phyloP scores from a whole-genome alignment of 2,888 invertebrate genomes.

The Archips crataeganus region DNA sequence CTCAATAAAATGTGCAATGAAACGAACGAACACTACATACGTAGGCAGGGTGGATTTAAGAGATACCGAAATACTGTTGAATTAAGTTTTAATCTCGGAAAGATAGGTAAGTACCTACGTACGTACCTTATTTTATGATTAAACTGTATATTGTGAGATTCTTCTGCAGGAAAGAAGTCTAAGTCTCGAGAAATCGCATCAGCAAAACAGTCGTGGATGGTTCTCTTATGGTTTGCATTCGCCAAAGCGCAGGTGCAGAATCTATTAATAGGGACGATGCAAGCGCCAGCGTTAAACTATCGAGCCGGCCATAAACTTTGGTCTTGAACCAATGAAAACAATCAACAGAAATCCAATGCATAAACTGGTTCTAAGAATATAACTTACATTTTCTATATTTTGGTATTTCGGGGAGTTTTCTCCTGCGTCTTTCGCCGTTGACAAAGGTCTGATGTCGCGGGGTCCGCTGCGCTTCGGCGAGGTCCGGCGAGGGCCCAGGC shows the following conservation, averaged over 20 bases:
- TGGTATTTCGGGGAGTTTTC: slow-evolving; percentile 95
- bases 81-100: neutral
- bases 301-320: slow-evolving; percentile 44
- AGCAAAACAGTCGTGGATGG: slow-evolving; percentile 15
- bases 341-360: slow-evolving; percentile 30
- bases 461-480: slow-evolving; percentile 65
- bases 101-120: neutral
- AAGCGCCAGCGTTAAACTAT: slow-evolving; percentile 44
- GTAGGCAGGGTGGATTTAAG: neutral
- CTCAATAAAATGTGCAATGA: neutral
- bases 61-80: neutral
- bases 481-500: slow-evolving; percentile 65
- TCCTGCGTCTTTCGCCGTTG: slow-evolving; percentile 88
- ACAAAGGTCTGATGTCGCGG: slow-evolving; percentile 73
- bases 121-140: neutral
- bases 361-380: slow-evolving; percentile 40
- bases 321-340: slow-evolving; percentile 40
- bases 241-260: slow-evolving; percentile 58
- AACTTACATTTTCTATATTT: slow-evolving; percentile 94
- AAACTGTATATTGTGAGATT: neutral
- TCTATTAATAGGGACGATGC: slow-evolving; percentile 45
- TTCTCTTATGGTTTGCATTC: slow-evolving; percentile 43
- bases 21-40: neutral
- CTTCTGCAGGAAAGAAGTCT: neutral
- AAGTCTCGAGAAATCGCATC: slow-evolving; percentile 26